Percentiles rank a stretch among this genome's conserved stretches.
Evolutionary conservation across 2,113 vertebrate genomes (phyloP).

Genomic region (Brachyhypopomus gauderio): DNA sequence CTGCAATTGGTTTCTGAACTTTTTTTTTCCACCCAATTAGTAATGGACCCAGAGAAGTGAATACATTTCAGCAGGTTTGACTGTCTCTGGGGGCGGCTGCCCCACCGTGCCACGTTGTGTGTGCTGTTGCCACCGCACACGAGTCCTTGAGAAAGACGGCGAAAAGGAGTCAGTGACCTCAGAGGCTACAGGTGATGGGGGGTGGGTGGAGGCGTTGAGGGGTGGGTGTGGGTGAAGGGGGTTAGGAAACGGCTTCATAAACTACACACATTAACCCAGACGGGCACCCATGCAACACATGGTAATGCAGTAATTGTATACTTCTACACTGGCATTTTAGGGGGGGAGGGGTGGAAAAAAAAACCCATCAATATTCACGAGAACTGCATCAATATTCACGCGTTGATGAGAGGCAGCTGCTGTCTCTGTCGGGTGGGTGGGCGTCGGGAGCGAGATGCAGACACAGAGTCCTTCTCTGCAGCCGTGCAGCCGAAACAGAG

Average conservation of each 20-base stretch:
- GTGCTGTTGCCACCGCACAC: neutral
- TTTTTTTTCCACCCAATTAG: conserved; percentile 49
- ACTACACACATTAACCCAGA: neutral
- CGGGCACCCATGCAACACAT: conserved; percentile 14
- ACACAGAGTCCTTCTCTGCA: conserved; percentile 3
- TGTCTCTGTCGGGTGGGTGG: neutral
- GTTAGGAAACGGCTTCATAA: neutral
- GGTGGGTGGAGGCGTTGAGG: neutral
- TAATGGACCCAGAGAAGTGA: conserved; percentile 65
- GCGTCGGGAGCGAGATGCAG: neutral
- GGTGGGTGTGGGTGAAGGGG: neutral
- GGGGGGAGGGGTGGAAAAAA: too few species aligned
- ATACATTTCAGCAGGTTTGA: conserved; percentile 51
- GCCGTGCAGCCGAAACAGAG: neutral
- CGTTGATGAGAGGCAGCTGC: conserved; percentile 17
- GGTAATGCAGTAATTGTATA: conserved; percentile 35
- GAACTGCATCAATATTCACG: conserved; percentile 8
- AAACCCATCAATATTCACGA: neutral
- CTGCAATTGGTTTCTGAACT: conserved; percentile 72
- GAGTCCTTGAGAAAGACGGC: conserved; percentile 32
- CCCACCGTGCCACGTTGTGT: conserved; percentile 15
- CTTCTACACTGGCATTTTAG: neutral
- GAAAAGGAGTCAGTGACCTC: neutral
- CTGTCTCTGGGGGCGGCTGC: conserved; percentile 65
- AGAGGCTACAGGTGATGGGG: neutral